Conservation (phyloP, 1,140 invertebrate genomes). For the Branchinecta lynchi region DNA sequence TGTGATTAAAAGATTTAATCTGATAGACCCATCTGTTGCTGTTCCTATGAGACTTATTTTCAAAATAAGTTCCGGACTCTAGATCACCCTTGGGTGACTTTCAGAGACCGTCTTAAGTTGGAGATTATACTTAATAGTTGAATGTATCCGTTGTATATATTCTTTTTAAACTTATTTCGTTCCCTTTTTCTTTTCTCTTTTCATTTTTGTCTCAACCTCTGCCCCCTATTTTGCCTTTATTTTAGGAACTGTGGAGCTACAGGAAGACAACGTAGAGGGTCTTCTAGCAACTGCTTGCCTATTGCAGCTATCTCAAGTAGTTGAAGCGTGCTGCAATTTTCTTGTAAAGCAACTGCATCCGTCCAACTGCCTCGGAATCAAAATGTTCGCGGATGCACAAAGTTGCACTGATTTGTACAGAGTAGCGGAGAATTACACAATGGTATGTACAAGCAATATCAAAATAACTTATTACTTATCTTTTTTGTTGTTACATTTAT, state of each 20-base stretch:
- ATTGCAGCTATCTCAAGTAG: constrained; percentile 68
- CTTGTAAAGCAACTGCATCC: constrained; percentile 79
- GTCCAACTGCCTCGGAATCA: constrained; percentile 82
- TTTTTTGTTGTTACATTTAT: too few relatives aligned
- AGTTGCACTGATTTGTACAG: constrained; percentile 59
- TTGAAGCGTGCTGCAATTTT: constrained; percentile 75
- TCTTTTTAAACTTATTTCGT: constrained; percentile 18
- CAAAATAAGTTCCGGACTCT: too few relatives aligned
- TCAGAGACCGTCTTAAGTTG: too few relatives aligned
- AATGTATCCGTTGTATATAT: too few relatives aligned
- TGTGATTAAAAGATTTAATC: too few relatives aligned
- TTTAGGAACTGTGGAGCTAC: constrained; percentile 46
- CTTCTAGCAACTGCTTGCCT: constrained; percentile 70
- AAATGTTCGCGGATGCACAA: constrained; percentile 78
- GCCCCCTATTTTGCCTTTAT: constrained; percentile 14
- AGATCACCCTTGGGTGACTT: too few relatives aligned
- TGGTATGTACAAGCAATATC: too few relatives aligned
- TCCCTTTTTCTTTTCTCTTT: constrained; percentile 27
- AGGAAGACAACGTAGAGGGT: constrained; percentile 52
- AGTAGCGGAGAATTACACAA: constrained; percentile 60
- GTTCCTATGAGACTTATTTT: too few relatives aligned
- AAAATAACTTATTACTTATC: too few relatives aligned
- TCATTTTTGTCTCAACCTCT: constrained; percentile 4
- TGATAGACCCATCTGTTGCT: too few relatives aligned
- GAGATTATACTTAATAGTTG: too few relatives aligned